These are phyloP conservation scores for Cnemophilus loriae DNA, from an alignment of 2,113 vertebrate species.

Conservation along the genomic window DNA sequence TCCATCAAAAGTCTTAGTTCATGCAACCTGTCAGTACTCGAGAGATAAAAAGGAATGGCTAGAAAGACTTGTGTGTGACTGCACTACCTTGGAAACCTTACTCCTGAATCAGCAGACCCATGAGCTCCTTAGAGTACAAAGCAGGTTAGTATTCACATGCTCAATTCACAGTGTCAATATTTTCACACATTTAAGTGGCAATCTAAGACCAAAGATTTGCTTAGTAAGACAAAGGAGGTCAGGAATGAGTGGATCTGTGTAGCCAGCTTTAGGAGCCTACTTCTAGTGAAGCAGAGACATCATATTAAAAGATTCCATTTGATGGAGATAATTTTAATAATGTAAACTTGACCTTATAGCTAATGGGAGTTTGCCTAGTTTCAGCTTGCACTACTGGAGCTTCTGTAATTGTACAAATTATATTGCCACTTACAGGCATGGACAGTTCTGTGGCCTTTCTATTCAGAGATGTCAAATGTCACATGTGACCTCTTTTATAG, in stretches of 20 bases:
- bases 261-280: not conserved
- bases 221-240: not conserved
- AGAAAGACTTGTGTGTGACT: not conserved
- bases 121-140: not conserved
- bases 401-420: not conserved
- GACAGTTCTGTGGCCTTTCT: not conserved
- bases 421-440: not conserved
- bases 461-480: not conserved
- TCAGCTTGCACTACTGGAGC: not conserved
- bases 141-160: not conserved
- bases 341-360: not conserved
- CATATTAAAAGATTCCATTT: not conserved
- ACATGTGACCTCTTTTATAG: not conserved
- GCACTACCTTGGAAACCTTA: not conserved
- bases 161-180: not conserved
- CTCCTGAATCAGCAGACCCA: not conserved
- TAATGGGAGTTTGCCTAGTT: not conserved
- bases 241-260: not conserved
- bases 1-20: not conserved
- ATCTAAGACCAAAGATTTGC: not conserved
- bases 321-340: not conserved
- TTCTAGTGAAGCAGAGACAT: not conserved
- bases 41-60: not conserved
- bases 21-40: not conserved
- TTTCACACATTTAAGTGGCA: not conserved